Conservation (phyloP, 2,888 invertebrate species). For the Cephus pygmeus region DNA sequence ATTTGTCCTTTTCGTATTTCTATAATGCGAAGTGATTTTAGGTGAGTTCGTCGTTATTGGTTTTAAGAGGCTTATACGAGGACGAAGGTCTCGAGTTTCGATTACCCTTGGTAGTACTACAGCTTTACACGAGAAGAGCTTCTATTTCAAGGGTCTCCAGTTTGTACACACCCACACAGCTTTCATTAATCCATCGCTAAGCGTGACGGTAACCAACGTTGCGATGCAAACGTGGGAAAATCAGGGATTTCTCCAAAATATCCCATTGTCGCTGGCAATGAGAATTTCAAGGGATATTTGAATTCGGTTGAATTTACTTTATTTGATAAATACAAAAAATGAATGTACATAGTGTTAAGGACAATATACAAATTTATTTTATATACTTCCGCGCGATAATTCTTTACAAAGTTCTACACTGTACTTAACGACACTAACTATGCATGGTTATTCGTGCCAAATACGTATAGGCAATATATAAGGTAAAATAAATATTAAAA, state of each 20-base stretch:
- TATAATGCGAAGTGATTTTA: neutral
- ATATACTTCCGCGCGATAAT: too few species aligned
- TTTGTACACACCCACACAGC: neutral
- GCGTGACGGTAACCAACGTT: neutral
- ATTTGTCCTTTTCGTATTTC: neutral
- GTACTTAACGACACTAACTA: too few species aligned
- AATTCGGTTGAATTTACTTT: neutral
- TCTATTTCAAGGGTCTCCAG: neutral
- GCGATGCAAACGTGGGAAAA: neutral
- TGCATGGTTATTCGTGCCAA: too few species aligned
- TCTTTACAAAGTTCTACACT: too few species aligned
- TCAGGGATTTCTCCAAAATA: neutral
- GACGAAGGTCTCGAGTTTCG: neutral
- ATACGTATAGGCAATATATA: too few species aligned
- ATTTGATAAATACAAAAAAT: neutral
- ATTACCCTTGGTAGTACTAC: neutral
- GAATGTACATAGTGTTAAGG: neutral
- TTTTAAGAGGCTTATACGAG: neutral
- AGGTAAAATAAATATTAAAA: neutral
- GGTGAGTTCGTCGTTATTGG: neutral
- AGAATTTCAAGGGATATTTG: neutral
- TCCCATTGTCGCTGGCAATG: neutral
- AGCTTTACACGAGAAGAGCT: neutral
- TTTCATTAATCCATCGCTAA: neutral
- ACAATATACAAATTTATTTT: neutral